phyloP scores from a whole-genome alignment of 2,888 invertebrate species.

The Halocaridina rubra region DNA sequence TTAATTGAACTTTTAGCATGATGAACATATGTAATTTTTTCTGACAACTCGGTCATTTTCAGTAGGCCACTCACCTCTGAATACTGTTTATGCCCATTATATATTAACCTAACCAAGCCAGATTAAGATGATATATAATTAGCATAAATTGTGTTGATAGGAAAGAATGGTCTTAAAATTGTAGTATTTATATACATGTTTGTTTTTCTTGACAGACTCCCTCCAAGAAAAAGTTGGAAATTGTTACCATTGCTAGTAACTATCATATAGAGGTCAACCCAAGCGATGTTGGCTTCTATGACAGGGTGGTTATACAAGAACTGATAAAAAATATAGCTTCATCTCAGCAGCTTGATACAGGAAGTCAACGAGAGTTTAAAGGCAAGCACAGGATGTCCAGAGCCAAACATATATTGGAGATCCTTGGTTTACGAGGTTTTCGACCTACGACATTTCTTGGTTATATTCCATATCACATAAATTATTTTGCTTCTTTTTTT shows the following conservation, averaged over 20 bases:
- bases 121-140: not conserved
- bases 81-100: too few relatives aligned
- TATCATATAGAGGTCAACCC: slow-evolving; percentile 95
- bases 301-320: slow-evolving; percentile 96
- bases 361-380: slow-evolving; percentile 92
- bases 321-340: slow-evolving; percentile 97
- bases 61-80: too few relatives aligned
- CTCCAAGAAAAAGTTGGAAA: slow-evolving; percentile 94
- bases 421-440: too few relatives aligned
- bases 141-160: not conserved
- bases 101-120: not conserved
- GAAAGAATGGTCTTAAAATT: not conserved
- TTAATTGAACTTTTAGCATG: too few relatives aligned
- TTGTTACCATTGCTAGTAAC: slow-evolving; percentile 91
- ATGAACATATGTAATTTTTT: not conserved
- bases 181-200: not conserved
- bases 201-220: slow-evolving; percentile 71
- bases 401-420: too few relatives aligned
- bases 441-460: too few relatives aligned
- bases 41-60: not conserved
- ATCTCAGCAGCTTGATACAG: slow-evolving; percentile 90
- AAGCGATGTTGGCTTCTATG: slow-evolving; percentile 97
- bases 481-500: too few relatives aligned
- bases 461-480: too few relatives aligned
- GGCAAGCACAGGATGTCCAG: too few relatives aligned